These are phyloP conservation scores for Hippopotamyrus pictus DNA, from an alignment of 2,797 vertebrate species.

Conservation along the genomic window DNA sequence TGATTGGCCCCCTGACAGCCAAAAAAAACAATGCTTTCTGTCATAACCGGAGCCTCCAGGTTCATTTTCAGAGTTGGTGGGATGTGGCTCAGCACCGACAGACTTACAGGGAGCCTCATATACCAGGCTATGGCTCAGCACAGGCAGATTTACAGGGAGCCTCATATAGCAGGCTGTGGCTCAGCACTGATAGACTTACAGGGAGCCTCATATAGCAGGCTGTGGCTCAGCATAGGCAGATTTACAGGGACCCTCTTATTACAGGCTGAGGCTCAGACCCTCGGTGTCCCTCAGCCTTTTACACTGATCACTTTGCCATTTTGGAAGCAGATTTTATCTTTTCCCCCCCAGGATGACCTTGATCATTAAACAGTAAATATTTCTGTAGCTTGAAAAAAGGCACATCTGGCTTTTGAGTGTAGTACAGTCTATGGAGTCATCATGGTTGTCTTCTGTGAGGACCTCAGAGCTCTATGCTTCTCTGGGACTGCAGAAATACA, in stretches of 20 bases:
- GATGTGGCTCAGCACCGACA: not conserved
- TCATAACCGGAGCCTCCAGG: not conserved
- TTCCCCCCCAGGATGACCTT: not conserved
- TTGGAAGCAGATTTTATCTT: not conserved
- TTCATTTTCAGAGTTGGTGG: not conserved
- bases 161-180: not conserved
- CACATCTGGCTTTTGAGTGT: not conserved
- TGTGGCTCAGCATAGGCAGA: too few species aligned
- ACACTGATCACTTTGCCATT: not conserved
- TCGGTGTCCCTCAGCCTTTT: not conserved
- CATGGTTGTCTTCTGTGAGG: not conserved
- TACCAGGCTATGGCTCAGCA: too few species aligned
- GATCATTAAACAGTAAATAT: not conserved
- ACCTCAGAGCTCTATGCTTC: not conserved
- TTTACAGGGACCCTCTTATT: too few species aligned
- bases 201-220: not conserved
- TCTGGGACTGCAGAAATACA: not conserved
- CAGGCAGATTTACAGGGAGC: not conserved
- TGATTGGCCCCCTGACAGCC: not conserved
- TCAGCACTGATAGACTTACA: not conserved
- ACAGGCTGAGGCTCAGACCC: not conserved
- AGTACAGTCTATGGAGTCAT: not conserved
- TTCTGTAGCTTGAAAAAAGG: not conserved
- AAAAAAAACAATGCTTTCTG: not conserved
- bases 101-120: not conserved